phyloP scores from a whole-genome alignment of 2,797 vertebrate species.

The Acanthurus lineatus region DNA sequence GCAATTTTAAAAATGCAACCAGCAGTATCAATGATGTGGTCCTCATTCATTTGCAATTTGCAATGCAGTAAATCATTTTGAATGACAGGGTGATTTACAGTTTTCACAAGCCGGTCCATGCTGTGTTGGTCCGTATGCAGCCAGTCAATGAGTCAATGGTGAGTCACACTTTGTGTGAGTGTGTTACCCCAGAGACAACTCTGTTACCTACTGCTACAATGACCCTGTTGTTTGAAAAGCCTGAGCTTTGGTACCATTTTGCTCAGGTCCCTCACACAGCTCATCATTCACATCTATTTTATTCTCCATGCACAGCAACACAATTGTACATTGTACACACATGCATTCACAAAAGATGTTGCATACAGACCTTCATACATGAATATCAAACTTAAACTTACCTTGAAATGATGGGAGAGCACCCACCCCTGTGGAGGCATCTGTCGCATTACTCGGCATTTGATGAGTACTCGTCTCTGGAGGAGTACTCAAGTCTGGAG shows the following conservation, averaged over 20 bases:
- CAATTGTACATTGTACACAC: neutral
- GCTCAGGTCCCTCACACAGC: conserved; percentile 1
- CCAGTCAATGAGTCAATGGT: conserved; percentile 68
- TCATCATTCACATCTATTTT: conserved; percentile 33
- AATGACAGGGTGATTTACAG: conserved; percentile 69
- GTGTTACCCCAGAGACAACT: conserved; percentile 68
- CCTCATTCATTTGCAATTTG: conserved; percentile 40
- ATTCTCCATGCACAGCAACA: neutral
- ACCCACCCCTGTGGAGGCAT: no score
- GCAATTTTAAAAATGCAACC: conserved; percentile 33
- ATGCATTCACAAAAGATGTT: neutral
- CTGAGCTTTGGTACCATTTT: conserved; percentile 48
- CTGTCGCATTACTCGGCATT: no score
- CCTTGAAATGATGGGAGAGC: conserved; percentile 73
- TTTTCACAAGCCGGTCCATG: conserved; percentile 48
- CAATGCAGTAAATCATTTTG: conserved; percentile 46
- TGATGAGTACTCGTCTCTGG: no score
- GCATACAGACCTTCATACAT: conserved; percentile 11
- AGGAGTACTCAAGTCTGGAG: no score
- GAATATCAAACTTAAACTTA: conserved; percentile 79
- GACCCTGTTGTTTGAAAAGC: conserved; percentile 63
- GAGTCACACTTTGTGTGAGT: conserved; percentile 63
- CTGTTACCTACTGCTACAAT: conserved; percentile 71
- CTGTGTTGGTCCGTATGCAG: conserved; percentile 63
- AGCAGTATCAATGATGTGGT: conserved; percentile 38